Conservation (phyloP, 1,140 invertebrate genomes). For the Streblospio benedicti region DNA sequence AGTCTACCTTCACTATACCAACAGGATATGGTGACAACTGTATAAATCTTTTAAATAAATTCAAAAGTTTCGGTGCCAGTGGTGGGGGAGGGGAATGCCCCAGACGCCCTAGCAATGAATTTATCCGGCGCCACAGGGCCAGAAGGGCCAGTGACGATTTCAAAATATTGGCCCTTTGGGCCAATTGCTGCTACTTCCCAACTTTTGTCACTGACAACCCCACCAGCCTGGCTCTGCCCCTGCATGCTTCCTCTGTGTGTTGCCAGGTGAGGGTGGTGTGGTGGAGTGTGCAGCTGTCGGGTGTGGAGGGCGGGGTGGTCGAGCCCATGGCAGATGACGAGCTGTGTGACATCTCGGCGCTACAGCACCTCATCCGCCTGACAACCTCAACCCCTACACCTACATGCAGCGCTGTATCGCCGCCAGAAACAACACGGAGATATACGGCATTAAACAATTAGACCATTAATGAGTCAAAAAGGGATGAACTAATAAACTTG, state of each 20-base stretch:
- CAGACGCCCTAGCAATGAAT: no score
- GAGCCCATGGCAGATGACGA: conserved; percentile 31
- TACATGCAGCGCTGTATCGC: conserved; percentile 35
- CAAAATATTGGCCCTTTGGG: no score
- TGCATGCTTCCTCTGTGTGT: background rate
- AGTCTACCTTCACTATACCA: no score
- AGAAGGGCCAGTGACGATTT: no score
- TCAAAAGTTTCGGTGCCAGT: no score
- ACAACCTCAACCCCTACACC: conserved; percentile 43
- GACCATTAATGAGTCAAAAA: background rate
- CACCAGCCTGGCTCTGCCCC: no score
- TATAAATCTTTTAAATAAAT: no score
- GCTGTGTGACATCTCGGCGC: conserved; percentile 32
- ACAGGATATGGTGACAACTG: no score
- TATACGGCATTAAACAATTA: background rate
- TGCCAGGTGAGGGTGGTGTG: conserved; percentile 33
- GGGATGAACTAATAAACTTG: background rate
- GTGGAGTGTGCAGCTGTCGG: conserved; percentile 32
- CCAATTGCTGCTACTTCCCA: no score
- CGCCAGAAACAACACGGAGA: conserved; percentile 34
- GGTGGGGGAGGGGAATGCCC: no score
- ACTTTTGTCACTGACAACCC: no score
- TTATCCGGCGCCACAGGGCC: no score
- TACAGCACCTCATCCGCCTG: conserved; percentile 39
- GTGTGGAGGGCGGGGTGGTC: conserved; percentile 31